Conservation (phyloP, 1,140 invertebrate genomes). For the Atopsyche davidsoni region DNA sequence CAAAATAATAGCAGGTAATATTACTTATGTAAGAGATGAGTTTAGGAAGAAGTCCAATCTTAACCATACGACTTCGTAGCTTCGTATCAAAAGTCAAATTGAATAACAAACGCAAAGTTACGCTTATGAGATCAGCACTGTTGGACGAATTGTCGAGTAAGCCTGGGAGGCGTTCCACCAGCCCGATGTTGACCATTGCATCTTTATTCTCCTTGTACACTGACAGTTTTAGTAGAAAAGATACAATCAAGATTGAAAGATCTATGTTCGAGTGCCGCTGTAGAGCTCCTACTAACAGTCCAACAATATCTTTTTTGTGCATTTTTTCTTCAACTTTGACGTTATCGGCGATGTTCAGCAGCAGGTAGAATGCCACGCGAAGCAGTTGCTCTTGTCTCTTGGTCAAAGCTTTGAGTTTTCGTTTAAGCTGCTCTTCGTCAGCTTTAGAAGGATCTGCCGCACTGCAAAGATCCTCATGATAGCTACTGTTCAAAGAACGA, state of each 20-base stretch:
- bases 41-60: conserved; percentile 81
- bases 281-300: conserved; percentile 80
- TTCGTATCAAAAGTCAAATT: conserved; percentile 96
- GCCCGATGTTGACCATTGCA: conserved; percentile 72
- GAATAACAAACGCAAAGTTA: conserved; percentile 81
- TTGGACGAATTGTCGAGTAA: conserved; percentile 56
- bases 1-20: conserved; percentile 33
- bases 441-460: conserved; percentile 52
- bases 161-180: conserved; percentile 69
- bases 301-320: conserved; percentile 87
- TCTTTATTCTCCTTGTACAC: conserved; percentile 93
- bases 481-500: conserved; percentile 53
- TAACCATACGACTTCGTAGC: conserved; percentile 83
- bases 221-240: conserved; percentile 92
- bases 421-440: conserved; percentile 76
- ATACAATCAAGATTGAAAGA: conserved; percentile 84
- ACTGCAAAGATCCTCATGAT: conserved; percentile 58
- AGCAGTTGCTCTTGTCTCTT: conserved; percentile 91
- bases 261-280: conserved; percentile 79
- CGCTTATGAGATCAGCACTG: conserved; percentile 78
- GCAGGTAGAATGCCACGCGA: conserved; percentile 81
- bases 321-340: conserved; percentile 94
- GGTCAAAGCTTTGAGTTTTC: conserved; percentile 72
- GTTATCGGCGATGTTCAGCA: conserved; percentile 94
- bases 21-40: conserved; percentile 82